phyloP scores from a whole-genome alignment of 1,140 invertebrate species.

The Palaemon carinicauda region DNA sequence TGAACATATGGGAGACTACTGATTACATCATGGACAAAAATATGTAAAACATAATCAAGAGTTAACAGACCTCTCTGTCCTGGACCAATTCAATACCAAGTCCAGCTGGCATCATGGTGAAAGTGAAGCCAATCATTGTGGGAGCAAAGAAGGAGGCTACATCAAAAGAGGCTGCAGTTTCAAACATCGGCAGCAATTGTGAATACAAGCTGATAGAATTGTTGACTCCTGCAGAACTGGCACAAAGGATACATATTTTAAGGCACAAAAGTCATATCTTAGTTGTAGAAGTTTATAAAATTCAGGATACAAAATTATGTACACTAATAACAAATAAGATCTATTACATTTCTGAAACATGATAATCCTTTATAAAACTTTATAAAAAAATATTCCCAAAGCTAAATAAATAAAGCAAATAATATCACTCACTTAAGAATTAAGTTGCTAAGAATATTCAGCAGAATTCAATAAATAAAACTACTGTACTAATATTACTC shows the following conservation, averaged over 20 bases:
- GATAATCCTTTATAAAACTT: too few species aligned
- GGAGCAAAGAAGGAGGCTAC: slow-evolving; percentile 76
- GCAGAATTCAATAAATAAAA: slow-evolving; percentile 67
- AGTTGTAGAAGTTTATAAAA: background rate
- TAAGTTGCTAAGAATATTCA: slow-evolving; percentile 78
- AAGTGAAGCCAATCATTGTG: slow-evolving; percentile 80
- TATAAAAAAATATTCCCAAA: too few species aligned
- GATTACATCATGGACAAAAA: background rate
- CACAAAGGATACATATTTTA: background rate
- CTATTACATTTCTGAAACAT: too few species aligned
- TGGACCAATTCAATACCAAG: slow-evolving; percentile 83
- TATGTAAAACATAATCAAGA: background rate
- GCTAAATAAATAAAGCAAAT: background rate
- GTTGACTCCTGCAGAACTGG: background rate
- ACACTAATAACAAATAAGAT: too few species aligned
- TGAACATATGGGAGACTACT: background rate
- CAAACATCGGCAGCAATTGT: slow-evolving; percentile 13
- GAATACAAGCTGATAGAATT: background rate
- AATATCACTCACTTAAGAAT: slow-evolving; percentile 71
- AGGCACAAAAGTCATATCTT: background rate
- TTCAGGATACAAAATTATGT: background rate
- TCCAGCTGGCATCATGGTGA: slow-evolving; percentile 78
- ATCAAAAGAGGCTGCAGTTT: slow-evolving; percentile 73
- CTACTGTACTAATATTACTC: slow-evolving; percentile 61
- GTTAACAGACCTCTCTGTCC: slow-evolving; percentile 77